Evolutionary conservation across 37 sponge, comb jelly and placozoan genomes (phyloP).

Genomic region (Haliclona indistincta): DNA sequence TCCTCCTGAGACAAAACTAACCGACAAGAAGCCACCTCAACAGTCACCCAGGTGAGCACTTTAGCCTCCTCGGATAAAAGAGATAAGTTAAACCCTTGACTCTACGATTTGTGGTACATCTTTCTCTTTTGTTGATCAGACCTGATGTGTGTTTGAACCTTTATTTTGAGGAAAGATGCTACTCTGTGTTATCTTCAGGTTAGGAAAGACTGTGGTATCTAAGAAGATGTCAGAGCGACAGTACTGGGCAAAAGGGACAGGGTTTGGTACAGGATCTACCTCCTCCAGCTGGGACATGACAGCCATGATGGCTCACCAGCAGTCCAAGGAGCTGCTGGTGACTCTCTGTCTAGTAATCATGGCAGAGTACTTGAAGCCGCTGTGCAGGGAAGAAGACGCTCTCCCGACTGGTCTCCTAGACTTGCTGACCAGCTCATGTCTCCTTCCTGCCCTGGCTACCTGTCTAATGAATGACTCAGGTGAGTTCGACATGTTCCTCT

Average conservation of each 20-base stretch:
- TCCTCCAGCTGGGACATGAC: constrained; percentile 80
- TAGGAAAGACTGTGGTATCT: neutral
- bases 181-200: neutral
- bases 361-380: constrained; percentile 36
- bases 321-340: constrained; percentile 68
- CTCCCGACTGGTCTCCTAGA: neutral
- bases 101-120: no score
- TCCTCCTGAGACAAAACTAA: no score
- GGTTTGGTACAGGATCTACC: constrained; percentile 88
- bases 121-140: no score
- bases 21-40: no score
- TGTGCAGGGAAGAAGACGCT: no score
- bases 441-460: constrained; percentile 76
- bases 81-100: no score
- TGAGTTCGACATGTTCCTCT: constrained; percentile 10
- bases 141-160: constrained; percentile 6
- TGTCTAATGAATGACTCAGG: constrained; percentile 86
- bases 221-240: constrained; percentile 33
- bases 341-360: constrained; percentile 59
- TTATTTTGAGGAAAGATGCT: neutral
- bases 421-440: constrained; percentile 53
- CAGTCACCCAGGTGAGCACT: no score
- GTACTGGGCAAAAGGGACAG: constrained; percentile 94
- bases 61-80: no score
- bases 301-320: constrained; percentile 58